Percentiles rank a stretch among this genome's conserved stretches.
phyloP scores from a whole-genome alignment of 1,140 invertebrate species.

The Agrypnia vestita region DNA sequence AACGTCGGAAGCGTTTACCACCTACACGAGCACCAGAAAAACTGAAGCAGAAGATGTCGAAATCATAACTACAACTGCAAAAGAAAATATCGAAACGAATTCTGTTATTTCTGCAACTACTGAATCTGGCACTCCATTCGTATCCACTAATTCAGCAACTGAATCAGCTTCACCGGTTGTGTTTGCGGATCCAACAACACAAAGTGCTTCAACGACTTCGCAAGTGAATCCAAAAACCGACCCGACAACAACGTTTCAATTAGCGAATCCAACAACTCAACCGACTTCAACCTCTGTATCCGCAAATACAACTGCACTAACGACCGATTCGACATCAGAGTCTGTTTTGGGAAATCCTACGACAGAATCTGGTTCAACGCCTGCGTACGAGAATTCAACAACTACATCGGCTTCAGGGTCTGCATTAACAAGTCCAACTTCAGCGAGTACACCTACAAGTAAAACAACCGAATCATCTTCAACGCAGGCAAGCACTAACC shows the following conservation, averaged over 20 bases:
- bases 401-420: no score
- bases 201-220: background rate
- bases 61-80: background rate
- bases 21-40: background rate
- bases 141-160: background rate
- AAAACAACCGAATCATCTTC: slow-evolving; percentile 37
- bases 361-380: no score
- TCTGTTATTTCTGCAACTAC: background rate
- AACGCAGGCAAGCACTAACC: slow-evolving; percentile 17
- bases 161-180: background rate
- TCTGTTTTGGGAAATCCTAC: no score
- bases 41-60: background rate
- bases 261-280: slow-evolving; percentile 58
- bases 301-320: slow-evolving; percentile 51
- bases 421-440: no score
- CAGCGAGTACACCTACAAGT: background rate
- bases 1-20: slow-evolving; percentile 12
- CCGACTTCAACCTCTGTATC: slow-evolving; percentile 57
- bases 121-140: background rate
- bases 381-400: no score
- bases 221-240: background rate
- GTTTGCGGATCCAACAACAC: background rate
- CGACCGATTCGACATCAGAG: slow-evolving; percentile 14
- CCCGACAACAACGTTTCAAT: slow-evolving; percentile 19
- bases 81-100: background rate